Evolutionary conservation across 2,113 vertebrate species (phyloP), one percentile per base, ranked within the genome.

Genomic region (Arenaria interpres): DNA sequence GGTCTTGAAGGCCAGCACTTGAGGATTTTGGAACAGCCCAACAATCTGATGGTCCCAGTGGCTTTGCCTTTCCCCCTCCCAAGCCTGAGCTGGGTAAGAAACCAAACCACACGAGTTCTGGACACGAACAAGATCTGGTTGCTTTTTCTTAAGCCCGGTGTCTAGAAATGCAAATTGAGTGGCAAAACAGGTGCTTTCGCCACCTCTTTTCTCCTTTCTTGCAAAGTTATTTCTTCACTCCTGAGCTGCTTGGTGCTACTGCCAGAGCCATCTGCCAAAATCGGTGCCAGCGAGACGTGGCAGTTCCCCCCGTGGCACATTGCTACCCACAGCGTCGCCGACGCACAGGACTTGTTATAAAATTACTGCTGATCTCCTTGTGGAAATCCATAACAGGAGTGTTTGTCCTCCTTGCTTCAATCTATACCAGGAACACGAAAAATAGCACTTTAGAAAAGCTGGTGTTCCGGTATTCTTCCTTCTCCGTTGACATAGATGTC

Each of bases 221-320:
- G 17, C 45, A 57, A 51, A 57, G 57, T 51, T 62, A 54, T 57
- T 74, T 79, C 66, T 60, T 54, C n/a, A 57, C 25, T 80, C 46
- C 69, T 21, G 56, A 81, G 63, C 32, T 50, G 24, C 54, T 14
- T 9, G 27, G 25, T 78, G 59, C 28, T 48, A 9, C 11, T 62
- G 41, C 62, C 46, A 56, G 60, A 43, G 54, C 46, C 62, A 30
- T 23, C 48, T 63, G 41, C 76, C 62, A 91, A 35, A 45, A 45
- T 1, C 33, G 1, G 11, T 30, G 74, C 54, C 68, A 57, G 53
- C 0, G 4, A 50, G 68, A 62, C 1, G 2, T 37, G 48, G 67
- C 57, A 14, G 43, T 50, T 63, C 54, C 33, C 51, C 15, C 2
- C 23, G 3, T 1, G 25, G 37, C 22, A 33, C 32, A 30, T 54